Evolutionary conservation across 1,140 invertebrate species (phyloP).

Genomic region (Eurosta solidaginis): DNA sequence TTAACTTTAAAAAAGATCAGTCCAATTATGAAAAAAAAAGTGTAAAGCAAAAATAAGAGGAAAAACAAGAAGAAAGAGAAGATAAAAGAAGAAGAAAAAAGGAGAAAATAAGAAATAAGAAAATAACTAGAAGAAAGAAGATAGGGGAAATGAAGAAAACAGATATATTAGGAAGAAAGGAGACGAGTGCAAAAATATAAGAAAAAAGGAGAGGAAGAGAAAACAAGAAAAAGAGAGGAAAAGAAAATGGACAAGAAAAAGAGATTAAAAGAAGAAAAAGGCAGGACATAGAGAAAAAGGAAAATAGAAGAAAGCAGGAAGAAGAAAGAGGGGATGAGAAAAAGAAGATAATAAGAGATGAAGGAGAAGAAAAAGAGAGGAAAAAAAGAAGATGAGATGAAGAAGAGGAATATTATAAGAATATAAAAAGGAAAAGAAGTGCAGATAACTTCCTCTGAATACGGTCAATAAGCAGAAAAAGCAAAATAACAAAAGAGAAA

Average conservation of each 20-base stretch:
- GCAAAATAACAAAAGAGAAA: too few species aligned
- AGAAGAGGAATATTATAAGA: not conserved
- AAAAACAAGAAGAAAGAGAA: too few species aligned
- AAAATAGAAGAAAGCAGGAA: too few species aligned
- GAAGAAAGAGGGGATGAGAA: not conserved
- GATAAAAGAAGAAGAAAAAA: not conserved
- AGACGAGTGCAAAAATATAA: not conserved
- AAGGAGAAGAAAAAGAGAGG: too few species aligned
- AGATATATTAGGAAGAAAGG: not conserved
- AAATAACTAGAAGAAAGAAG: not conserved
- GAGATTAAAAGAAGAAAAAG: not conserved
- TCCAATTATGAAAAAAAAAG: not conserved
- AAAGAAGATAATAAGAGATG: not conserved
- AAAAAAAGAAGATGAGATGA: too few species aligned
- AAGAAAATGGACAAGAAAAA: not conserved
- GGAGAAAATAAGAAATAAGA: not conserved
- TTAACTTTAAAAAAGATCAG: too few species aligned
- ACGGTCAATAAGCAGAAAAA: too few species aligned
- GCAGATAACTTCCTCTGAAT: too few species aligned
- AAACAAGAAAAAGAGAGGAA: too few species aligned
- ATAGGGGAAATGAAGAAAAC: not conserved
- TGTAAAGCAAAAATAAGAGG: too few species aligned
- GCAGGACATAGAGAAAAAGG: not conserved
- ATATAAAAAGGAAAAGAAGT: not conserved
- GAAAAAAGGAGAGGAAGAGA: not conserved